Evolutionary conservation across 2,797 vertebrate species (phyloP).

Genomic region (Poecilia picta): DNA sequence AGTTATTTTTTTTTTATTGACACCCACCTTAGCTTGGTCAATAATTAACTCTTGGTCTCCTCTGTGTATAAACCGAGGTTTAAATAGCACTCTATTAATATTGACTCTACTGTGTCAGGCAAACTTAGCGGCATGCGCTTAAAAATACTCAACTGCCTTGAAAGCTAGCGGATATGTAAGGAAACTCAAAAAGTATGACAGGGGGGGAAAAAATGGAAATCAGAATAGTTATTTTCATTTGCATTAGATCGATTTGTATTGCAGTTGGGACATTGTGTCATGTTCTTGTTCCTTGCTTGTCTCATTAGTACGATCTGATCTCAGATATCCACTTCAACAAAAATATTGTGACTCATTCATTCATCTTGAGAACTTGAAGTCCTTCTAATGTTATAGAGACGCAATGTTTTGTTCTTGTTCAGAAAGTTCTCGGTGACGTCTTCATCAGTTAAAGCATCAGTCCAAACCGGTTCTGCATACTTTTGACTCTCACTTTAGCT

Average conservation of each 20-base stretch:
- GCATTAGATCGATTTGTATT: neutral
- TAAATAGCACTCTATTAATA: conserved; percentile 81
- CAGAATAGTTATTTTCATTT: conserved; percentile 3
- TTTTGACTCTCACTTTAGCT: neutral
- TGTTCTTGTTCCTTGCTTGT: conserved; percentile 1
- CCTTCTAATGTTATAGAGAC: conserved; percentile 1
- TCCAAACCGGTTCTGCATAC: conserved; percentile 24
- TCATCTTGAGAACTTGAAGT: conserved; percentile 4
- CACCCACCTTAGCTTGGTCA: conserved; percentile 57
- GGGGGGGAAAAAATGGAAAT: neutral
- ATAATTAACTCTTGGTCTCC: conserved; percentile 74
- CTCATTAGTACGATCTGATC: conserved; percentile 6
- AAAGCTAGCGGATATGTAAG: conserved; percentile 71
- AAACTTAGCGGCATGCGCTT: conserved; percentile 72
- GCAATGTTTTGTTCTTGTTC: conserved; percentile 8
- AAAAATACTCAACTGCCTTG: conserved; percentile 74
- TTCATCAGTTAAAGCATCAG: conserved; percentile 15
- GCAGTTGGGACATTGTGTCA: neutral
- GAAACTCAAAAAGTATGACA: conserved; percentile 33
- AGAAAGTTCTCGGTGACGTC: conserved; percentile 3
- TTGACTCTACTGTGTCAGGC: conserved; percentile 79
- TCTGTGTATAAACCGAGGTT: conserved; percentile 75
- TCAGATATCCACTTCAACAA: conserved; percentile 8
- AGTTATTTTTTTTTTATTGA: conserved; percentile 57
- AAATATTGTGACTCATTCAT: neutral